Conservation (phyloP, 2,113 vertebrate species). For the Nipponia nippon region DNA sequence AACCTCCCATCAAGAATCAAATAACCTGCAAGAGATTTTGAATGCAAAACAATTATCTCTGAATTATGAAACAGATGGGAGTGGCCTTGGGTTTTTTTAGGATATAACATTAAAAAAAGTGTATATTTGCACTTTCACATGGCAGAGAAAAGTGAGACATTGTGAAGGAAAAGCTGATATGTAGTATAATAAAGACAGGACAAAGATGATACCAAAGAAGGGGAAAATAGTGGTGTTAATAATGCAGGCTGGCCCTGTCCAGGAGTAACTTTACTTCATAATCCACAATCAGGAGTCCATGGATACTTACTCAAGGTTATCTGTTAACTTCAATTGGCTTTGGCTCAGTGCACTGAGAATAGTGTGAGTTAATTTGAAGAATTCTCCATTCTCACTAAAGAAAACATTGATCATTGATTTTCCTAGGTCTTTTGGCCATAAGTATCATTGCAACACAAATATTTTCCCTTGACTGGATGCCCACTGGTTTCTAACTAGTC, state of each 20-base stretch:
- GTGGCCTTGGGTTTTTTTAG: background rate
- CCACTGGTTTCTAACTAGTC: constrained; percentile 8
- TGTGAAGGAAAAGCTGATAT: background rate
- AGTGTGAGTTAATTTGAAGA: background rate
- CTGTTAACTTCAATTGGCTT: background rate
- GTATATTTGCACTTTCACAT: background rate
- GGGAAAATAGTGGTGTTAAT: background rate
- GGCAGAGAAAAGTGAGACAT: background rate
- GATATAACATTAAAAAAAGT: background rate
- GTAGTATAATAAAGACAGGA: background rate
- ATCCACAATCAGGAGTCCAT: background rate
- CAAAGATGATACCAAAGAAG: background rate
- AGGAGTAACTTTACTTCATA: background rate
- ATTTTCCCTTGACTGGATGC: constrained; percentile 49
- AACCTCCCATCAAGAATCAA: background rate
- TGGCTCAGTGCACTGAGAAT: background rate
- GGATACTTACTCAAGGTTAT: background rate
- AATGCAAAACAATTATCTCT: background rate
- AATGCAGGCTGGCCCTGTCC: background rate
- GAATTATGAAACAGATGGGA: background rate
- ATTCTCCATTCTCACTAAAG: background rate
- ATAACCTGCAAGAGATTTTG: background rate
- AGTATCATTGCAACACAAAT: background rate
- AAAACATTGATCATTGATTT: constrained; percentile 27
- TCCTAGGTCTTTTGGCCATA: constrained; percentile 13